Conservation (phyloP, 2,888 invertebrate species). For the Trichopoda pennipes region DNA sequence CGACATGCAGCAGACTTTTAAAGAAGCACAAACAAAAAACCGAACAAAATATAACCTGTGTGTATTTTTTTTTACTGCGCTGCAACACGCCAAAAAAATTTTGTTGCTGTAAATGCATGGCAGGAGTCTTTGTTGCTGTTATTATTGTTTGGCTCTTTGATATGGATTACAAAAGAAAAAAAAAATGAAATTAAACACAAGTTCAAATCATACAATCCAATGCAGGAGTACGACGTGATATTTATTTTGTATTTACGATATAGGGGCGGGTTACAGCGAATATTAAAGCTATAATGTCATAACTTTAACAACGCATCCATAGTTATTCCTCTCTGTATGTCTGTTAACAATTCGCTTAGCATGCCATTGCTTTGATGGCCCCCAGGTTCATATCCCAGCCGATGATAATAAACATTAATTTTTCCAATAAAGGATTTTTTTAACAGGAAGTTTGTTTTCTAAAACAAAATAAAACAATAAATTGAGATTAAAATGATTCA, state of each 20-base stretch:
- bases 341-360: too few relatives aligned
- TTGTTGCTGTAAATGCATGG: constrained; percentile 31
- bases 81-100: background rate
- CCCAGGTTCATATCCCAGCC: too few relatives aligned
- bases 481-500: too few relatives aligned
- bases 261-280: background rate
- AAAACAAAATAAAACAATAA: too few relatives aligned
- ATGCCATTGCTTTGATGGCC: too few relatives aligned
- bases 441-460: too few relatives aligned
- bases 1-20: constrained; percentile 28
- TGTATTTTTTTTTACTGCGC: constrained; percentile 1
- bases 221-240: constrained; percentile 27
- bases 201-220: constrained; percentile 40
- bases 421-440: too few relatives aligned
- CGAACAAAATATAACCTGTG: too few relatives aligned
- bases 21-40: background rate
- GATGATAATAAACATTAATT: too few relatives aligned
- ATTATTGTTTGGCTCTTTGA: constrained; percentile 20
- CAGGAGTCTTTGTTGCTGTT: constrained; percentile 20
- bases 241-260: background rate
- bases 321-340: background rate
- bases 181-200: constrained; percentile 18
- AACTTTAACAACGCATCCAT: too few relatives aligned
- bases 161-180: constrained; percentile 10
- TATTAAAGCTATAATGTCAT: too few relatives aligned